Percentiles rank a stretch among this genome's conserved stretches.
Evolutionary conservation across 2,797 vertebrate species (phyloP).

Genomic region (Otolemur crassicaudatus): DNA sequence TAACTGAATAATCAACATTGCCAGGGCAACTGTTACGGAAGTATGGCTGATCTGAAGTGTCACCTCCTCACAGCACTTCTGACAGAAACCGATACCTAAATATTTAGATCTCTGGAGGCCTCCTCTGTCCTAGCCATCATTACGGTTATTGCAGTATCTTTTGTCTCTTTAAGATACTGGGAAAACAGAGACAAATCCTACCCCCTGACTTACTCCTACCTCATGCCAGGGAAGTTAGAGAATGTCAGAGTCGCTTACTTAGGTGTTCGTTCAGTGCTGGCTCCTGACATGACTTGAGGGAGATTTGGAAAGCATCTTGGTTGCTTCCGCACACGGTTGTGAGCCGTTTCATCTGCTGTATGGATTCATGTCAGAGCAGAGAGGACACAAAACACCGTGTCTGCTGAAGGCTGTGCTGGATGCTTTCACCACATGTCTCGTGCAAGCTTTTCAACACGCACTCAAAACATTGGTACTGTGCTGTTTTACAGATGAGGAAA

Average conservation of each 20-base stretch:
- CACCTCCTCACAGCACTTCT: background rate
- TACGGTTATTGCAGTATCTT: background rate
- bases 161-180: background rate
- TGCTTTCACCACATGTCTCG: background rate
- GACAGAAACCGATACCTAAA: background rate
- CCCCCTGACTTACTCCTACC: background rate
- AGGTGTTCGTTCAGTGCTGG: background rate
- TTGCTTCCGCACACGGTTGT: background rate
- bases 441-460: background rate
- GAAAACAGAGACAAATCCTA: background rate
- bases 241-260: background rate
- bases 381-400: background rate
- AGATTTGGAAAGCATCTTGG: background rate
- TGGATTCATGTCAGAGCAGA: background rate
- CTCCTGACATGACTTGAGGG: background rate
- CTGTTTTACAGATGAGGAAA: background rate
- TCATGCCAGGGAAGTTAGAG: background rate
- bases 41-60: background rate
- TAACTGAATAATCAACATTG: background rate
- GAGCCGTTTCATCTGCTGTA: background rate
- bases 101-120: background rate
- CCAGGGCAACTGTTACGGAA: background rate
- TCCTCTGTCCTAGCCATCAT: background rate
- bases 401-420: rapidly evolving
- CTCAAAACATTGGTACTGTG: background rate